Evolutionary conservation across 92 coral and sea anemone genomes (phyloP).

Genomic region (Meandrina meandrites): DNA sequence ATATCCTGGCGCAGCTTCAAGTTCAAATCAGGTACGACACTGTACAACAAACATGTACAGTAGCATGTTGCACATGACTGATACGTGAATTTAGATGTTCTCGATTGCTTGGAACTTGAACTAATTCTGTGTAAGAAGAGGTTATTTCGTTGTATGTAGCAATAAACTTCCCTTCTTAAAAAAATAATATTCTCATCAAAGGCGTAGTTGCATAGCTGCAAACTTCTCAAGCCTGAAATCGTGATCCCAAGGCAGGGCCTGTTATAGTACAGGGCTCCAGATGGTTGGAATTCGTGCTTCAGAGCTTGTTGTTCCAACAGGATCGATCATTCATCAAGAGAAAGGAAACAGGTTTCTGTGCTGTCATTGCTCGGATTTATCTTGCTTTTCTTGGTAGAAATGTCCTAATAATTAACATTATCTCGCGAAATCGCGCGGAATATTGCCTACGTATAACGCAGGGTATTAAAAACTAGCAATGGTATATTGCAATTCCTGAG

Average conservation of each 20-base stretch:
- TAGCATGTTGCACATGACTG: neutral
- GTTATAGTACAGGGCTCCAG: neutral
- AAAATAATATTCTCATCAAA: neutral
- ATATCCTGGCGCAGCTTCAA: constrained; percentile 56
- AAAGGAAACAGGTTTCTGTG: neutral
- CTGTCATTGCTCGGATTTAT: neutral
- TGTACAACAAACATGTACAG: neutral
- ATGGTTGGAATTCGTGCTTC: neutral
- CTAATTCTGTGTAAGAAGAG: neutral
- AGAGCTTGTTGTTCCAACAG: neutral
- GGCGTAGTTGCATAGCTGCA: neutral
- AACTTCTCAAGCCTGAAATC: too few relatives aligned
- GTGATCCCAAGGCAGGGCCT: too few relatives aligned
- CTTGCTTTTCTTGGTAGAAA: neutral
- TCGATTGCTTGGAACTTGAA: too few relatives aligned
- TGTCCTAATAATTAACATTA: too few relatives aligned
- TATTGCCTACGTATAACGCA: too few relatives aligned
- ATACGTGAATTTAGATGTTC: neutral
- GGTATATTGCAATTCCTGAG: too few relatives aligned
- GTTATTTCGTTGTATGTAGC: neutral
- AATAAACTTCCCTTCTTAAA: neutral
- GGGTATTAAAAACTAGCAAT: too few relatives aligned
- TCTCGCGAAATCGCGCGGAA: too few relatives aligned
- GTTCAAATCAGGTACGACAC: constrained; percentile 7
- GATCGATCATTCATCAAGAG: neutral